Base-by-base conservation (phyloP, 1,140 invertebrate genomes). In the Macrobrachium rosenbergii region DNA sequence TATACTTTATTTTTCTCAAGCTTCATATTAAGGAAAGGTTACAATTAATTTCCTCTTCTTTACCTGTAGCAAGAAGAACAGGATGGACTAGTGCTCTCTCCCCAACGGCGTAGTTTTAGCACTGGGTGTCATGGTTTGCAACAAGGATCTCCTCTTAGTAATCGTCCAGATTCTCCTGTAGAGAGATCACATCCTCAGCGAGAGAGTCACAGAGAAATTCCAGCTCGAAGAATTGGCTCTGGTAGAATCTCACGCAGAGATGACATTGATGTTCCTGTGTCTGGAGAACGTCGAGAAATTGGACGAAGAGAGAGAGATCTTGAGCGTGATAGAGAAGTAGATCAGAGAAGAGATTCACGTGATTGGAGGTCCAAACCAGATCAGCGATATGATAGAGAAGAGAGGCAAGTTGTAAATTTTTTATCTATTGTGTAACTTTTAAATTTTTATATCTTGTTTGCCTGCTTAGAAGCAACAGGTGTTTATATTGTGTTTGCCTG, bases 61-160 rank as follows among this genome's bases (percentile, higher is more conserved):
- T 60, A 59, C 59, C 75, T 63, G 12, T 59, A 96, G 69, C 95
- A 96, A 90, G 96, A 97, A 91, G 88, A 89, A 59, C 95, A 95
- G 91, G 96, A 96, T 91, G 95, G 95, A n/a, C 96, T 97, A 89
- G 95, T 97, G 75, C 92, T 97, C 78, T 96, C 95, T 91, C 96
- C 96, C 67, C 96, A 97, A 91, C 93, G 96, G 10, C 93, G 95
- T 73, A 96, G 95, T 91, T 97, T 97, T 93, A 96, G 95, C 89
- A 96, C 95, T 12, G 96, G 96, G 77, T 97, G 96, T 92, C 92
- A 93, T 90, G 92, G 93, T 45, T 93, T 90, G 60, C 92, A 92
- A 83, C 93, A 87, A 80, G 77, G 72, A 58, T 78, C 83, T 0
- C 58, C 88, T 19, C 63, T 52, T 23, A 69, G 62, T 23, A 87